A percentile compares a stretch with the other conserved stretches of the same genome.
Conservation (phyloP, 2,888 invertebrate species). For the Pimpla rufipes region DNA sequence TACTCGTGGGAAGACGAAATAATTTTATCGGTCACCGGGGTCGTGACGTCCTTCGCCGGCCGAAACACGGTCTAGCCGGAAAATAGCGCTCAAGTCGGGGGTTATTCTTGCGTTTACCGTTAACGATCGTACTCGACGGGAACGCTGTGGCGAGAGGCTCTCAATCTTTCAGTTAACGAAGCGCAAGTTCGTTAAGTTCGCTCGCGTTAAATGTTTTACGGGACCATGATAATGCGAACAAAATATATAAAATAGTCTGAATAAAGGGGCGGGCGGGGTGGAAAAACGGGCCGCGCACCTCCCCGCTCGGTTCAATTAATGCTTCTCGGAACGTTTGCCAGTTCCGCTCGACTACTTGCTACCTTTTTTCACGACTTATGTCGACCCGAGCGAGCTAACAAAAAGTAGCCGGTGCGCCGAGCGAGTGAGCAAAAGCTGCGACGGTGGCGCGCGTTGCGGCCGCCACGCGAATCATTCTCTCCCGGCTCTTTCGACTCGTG, state of each 20-base stretch:
- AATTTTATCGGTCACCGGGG: neutral
- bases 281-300: neutral
- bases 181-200: slow-evolving; percentile 38
- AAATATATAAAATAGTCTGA: neutral
- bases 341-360: too few relatives aligned
- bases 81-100: neutral
- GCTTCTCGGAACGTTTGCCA: too few relatives aligned
- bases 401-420: neutral
- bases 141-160: neutral
- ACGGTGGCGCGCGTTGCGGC: too few relatives aligned
- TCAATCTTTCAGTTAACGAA: slow-evolving; percentile 49
- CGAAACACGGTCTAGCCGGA: too few relatives aligned
- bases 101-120: neutral
- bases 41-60: neutral
- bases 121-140: slow-evolving; percentile 11
- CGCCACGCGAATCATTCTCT: too few relatives aligned
- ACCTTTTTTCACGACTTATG: neutral
- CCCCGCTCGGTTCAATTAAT: too few relatives aligned
- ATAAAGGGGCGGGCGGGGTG: neutral
- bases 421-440: too few relatives aligned
- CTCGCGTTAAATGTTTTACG: slow-evolving; percentile 6
- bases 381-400: neutral
- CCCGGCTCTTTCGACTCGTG: too few relatives aligned
- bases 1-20: neutral
- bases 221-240: neutral